Base-by-base conservation (phyloP, 1,140 invertebrate genomes). In the Apis cerana region DNA sequence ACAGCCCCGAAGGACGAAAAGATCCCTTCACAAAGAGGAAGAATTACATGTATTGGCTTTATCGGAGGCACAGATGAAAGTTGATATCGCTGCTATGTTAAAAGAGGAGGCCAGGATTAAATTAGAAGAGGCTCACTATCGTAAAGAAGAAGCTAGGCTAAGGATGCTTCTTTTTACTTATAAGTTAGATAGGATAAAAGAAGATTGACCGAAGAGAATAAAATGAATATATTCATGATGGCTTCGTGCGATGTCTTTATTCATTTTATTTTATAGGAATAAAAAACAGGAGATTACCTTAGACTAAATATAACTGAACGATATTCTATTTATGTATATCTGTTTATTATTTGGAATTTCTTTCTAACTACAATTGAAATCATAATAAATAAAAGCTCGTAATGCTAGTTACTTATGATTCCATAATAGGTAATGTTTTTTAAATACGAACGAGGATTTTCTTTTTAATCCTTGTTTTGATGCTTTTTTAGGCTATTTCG, bases 51-150 rank as follows among this genome's bases (percentile, higher is more conserved):
- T 86, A 21, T 82, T 88, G 12, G 83, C 88, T 8, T 83, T 91
- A 13, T 90, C 89, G 4, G 90, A 91, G 19, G 90, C 89, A 13
- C 89, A 90, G 70, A 89, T 91, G 52, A 91, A 90, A 50, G 86
- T 91, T 17, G 89, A 91, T 21, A 89, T 87, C 19, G 90, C 90
- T 1, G 86, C 88, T 1, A 85, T 91, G 79, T 68, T 91, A 33
- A 91, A 91, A 59, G 90, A 91, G 43, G 91, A 91, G 59, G 89
- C 89, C 13, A 88, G 84, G 52, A 81, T 91, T 54, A 91, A 90
- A 58, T 79, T 91, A 33, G 90, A 91, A 61, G 91, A 91, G 64
- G 91, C 90, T 56, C 84, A 89, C 56, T 91, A 90, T 80, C 87
- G 85, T 8, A 91, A 91, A 67, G 90, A 91, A 43, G 91, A 91